Conservation (phyloP, 2,113 vertebrate species). For the Petrocephalus microphthalmus region DNA sequence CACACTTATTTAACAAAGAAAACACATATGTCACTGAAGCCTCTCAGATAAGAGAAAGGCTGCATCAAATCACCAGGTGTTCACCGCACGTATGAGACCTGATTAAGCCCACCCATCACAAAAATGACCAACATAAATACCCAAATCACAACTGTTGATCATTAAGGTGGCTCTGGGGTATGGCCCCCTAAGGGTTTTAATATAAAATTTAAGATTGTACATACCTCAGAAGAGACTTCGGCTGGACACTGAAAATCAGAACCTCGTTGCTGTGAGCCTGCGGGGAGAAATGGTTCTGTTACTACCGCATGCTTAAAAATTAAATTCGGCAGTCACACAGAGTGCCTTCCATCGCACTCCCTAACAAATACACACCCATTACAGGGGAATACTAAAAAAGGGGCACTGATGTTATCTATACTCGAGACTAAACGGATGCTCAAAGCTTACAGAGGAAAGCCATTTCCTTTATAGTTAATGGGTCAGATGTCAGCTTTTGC, state of each 20-base stretch:
- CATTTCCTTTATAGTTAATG: not conserved
- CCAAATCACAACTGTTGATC: no score
- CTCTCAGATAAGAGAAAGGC: no score
- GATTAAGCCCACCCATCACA: no score
- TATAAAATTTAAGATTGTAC: not conserved
- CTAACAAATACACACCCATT: not conserved
- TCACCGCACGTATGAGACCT: no score
- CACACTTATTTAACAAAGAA: no score
- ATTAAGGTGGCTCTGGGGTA: no score
- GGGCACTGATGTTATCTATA: not conserved
- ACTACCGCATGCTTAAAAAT: not conserved
- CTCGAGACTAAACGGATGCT: not conserved
- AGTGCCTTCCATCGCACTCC: no score
- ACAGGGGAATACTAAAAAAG: not conserved
- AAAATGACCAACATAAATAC: no score
- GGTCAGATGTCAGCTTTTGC: not conserved
- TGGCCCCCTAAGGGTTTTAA: no score
- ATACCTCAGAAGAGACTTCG: conserved; percentile 83
- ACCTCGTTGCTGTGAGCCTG: conserved; percentile 93
- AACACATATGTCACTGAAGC: no score
- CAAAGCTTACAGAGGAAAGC: not conserved
- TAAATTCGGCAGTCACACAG: not conserved
- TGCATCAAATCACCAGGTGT: no score
- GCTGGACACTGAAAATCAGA: conserved; percentile 83
- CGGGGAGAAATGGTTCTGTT: not conserved